phyloP scores from a whole-genome alignment of 2,113 vertebrate species.

The Sminthopsis crassicaudata region DNA sequence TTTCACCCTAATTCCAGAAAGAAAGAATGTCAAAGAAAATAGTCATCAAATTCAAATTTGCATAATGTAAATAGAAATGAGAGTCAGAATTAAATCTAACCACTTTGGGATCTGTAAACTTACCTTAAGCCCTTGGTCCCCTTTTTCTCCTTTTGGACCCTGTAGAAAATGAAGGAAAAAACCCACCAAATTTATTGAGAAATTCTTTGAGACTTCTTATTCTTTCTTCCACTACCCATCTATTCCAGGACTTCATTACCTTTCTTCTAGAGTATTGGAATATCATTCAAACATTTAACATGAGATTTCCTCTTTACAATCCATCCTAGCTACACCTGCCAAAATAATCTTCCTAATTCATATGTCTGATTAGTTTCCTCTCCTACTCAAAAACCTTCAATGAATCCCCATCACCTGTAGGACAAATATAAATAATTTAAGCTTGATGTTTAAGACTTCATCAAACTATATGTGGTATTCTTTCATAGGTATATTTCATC shows the following conservation, averaged over 20 bases:
- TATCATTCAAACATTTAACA: background rate
- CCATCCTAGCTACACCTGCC: background rate
- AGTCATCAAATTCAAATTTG: background rate
- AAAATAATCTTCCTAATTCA: background rate
- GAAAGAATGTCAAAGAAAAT: background rate
- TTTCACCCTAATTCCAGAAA: constrained; percentile 88
- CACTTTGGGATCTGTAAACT: constrained; percentile 30
- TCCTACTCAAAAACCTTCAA: background rate
- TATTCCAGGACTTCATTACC: background rate
- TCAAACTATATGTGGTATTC: background rate
- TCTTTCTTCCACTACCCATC: background rate
- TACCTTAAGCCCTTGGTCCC: constrained; percentile 92
- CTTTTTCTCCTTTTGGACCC: constrained; percentile 91
- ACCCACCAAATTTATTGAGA: background rate
- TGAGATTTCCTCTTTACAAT: background rate
- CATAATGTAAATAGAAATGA: background rate
- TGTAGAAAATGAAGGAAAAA: constrained; percentile 72
- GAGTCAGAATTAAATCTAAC: constrained; percentile 33
- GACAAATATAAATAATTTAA: background rate
- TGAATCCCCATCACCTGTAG: background rate
- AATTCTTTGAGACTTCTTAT: background rate
- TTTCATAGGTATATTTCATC: background rate
- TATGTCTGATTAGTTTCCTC: background rate
- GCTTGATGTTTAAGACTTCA: background rate
- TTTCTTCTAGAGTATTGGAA: background rate